Evolutionary conservation across 2,888 invertebrate genomes (phyloP).

Genomic region (Sphaerophoria taeniata): DNA sequence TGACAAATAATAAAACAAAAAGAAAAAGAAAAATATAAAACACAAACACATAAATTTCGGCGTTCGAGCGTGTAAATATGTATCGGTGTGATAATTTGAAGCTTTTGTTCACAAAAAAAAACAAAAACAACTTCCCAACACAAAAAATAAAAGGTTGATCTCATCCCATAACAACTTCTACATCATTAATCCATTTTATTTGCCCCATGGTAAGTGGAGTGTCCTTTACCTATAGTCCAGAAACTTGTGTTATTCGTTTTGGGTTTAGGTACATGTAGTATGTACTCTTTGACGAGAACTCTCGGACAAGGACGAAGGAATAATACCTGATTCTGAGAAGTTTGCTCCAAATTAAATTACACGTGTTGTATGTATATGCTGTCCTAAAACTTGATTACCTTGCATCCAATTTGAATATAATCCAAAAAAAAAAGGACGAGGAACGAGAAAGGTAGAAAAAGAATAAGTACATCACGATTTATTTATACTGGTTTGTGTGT

Average conservation of each 20-base stretch:
- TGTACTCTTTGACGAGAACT: too few species aligned
- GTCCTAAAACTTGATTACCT: constrained; percentile 31
- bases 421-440: neutral
- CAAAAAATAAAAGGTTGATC: neutral
- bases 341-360: constrained; percentile 50
- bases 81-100: constrained; percentile 42
- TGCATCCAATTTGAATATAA: constrained; percentile 33
- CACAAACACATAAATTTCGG: constrained; percentile 11
- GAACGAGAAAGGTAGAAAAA: too few species aligned
- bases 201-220: constrained; percentile 14
- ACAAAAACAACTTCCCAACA: too few species aligned
- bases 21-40: neutral
- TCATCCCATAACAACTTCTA: constrained; percentile 30
- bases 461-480: too few species aligned
- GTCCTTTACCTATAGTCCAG: neutral
- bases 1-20: neutral
- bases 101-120: too few species aligned
- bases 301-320: constrained; percentile 11
- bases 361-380: constrained; percentile 36
- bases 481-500: neutral
- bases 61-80: constrained; percentile 18
- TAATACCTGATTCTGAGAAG: constrained; percentile 37
- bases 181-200: constrained; percentile 55
- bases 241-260: too few species aligned
- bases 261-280: too few species aligned